Evolutionary conservation across 1,140 invertebrate species (phyloP), one percentile per base, ranked within the genome.

Genomic region (Drosophila biarmipes): DNA sequence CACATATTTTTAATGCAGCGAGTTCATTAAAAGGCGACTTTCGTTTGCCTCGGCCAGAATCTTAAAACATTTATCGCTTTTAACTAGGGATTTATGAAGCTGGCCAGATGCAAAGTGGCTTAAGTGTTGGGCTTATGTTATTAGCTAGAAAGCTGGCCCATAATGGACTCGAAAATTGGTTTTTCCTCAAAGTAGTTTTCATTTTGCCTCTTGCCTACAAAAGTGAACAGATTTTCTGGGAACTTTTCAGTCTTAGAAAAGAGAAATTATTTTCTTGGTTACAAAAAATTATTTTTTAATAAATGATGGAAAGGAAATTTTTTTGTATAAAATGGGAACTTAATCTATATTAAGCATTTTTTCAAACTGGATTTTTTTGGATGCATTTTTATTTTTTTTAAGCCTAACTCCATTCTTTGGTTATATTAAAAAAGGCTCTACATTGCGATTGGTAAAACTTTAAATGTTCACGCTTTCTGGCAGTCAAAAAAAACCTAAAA

Each of bases 21-120:
- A 87, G 72, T 87, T 87, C 84, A 87, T 87, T 87, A 87, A 87
- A 87, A 87, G 78, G 72, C 79, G 77, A 89, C 84, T 87, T 89
- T 53, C 46, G 34, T 55, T 34, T 34, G 40, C 46, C 6, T 31
- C 31, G 38, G 45, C 24, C 74, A 24, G 54, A 45, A 57, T 75
- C 69, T 57, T 66, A 37, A 61, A 51, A 48, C 45, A 49, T 38
- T 78, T 74, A 52, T 75, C 35, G 63, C 52, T 68, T 79, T 74
- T 57, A 63, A 82, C 68, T 79, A 43, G 31, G 56, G 62, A 80
- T 80, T 86, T 80, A 63, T 73, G 46, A 12, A 38, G 31, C 7
- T 21, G 35, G 51, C 45, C 59, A 61, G 46, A 73, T 61, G 62
- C 76, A 80, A 84, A 84, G 72, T 80, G 81, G 61, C 69, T 87